A percentile compares a stretch with the other conserved stretches of the same genome.
Evolutionary conservation across 2,888 invertebrate species (phyloP).

Genomic region (Microchrysa polita): DNA sequence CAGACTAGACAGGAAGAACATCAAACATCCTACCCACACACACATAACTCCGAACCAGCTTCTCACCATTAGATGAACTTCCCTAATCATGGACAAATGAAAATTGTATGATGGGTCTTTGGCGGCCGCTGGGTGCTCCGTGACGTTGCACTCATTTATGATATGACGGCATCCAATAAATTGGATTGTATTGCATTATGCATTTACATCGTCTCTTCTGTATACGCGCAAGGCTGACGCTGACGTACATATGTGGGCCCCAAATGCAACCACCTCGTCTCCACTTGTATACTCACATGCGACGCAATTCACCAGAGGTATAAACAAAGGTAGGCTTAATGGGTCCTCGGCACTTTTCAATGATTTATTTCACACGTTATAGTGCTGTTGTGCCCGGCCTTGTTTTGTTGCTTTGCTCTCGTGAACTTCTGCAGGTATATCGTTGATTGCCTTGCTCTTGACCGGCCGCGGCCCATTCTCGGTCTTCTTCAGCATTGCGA

Average conservation of each 20-base stretch:
- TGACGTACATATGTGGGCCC: slow-evolving; percentile 35
- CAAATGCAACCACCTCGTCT: neutral
- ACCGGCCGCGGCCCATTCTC: neutral
- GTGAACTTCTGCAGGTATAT: slow-evolving; percentile 13
- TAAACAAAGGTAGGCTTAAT: slow-evolving; percentile 46
- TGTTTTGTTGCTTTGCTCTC: slow-evolving; percentile 27
- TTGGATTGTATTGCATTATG: slow-evolving; percentile 31
- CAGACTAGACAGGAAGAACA: too few species aligned
- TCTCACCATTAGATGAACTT: neutral
- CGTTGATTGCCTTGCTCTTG: slow-evolving; percentile 17
- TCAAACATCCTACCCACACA: too few species aligned
- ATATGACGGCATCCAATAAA: slow-evolving; percentile 43
- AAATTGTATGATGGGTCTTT: slow-evolving; percentile 32
- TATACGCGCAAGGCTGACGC: neutral
- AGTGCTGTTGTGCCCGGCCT: slow-evolving; percentile 27
- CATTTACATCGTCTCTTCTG: neutral
- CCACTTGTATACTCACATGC: neutral
- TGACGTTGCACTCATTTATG: slow-evolving; percentile 28
- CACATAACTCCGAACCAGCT: neutral
- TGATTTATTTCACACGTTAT: slow-evolving; percentile 50
- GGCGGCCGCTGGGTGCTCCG: slow-evolving; percentile 31
- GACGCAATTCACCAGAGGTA: slow-evolving; percentile 28
- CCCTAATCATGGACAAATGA: slow-evolving; percentile 40
- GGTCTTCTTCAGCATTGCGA: too few species aligned
- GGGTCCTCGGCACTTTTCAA: slow-evolving; percentile 48